Conservation (phyloP, 1,140 invertebrate genomes). For the Ylistrum balloti region DNA sequence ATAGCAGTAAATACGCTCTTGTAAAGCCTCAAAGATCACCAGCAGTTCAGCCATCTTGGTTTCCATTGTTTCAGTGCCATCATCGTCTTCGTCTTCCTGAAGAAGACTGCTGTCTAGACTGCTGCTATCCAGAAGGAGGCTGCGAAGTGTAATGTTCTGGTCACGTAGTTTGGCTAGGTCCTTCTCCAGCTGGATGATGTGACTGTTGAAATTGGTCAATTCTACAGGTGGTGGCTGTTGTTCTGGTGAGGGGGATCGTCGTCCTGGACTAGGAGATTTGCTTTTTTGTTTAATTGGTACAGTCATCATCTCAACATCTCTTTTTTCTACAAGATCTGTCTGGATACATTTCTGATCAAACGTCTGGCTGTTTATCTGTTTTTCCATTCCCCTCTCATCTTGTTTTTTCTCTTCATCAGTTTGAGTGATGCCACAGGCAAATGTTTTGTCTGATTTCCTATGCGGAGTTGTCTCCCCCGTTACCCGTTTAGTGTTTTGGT, state of each 20-base stretch:
- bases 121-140: conserved; percentile 60
- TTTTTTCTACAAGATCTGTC: neutral
- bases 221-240: conserved; percentile 15
- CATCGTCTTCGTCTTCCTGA: conserved; percentile 57
- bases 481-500: neutral
- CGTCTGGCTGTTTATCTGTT: neutral
- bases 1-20: conserved; percentile 70
- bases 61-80: conserved; percentile 63
- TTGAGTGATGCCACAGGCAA: neutral
- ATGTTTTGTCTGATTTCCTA: neutral
- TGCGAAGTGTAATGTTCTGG: conserved; percentile 67
- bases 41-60: conserved; percentile 70
- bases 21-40: conserved; percentile 72
- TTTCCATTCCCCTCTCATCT: neutral
- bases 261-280: conserved; percentile 31
- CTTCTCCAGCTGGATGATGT: conserved; percentile 40
- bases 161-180: conserved; percentile 57
- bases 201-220: conserved; percentile 46
- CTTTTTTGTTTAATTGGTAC: conserved; percentile 3
- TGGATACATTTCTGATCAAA: neutral
- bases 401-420: neutral
- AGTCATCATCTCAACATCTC: conserved; percentile 24
- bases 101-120: conserved; percentile 43
- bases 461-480: neutral
- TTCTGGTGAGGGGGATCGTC: neutral